phyloP scores from a whole-genome alignment of 2,888 invertebrate species.

The Cantharis nigra region DNA sequence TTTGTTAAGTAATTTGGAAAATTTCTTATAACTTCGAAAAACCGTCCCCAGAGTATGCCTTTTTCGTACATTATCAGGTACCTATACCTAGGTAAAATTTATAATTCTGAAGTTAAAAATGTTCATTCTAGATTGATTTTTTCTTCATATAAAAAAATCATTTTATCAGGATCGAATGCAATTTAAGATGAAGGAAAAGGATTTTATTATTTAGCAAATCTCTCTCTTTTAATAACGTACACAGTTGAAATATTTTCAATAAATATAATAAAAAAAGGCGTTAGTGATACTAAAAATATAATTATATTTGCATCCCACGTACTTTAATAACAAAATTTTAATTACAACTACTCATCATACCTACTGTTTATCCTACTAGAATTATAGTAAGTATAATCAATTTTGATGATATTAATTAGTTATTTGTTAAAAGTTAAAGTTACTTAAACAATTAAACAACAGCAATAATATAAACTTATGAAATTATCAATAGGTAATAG shows the following conservation, averaged over 20 bases:
- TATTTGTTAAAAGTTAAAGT: constrained; percentile 1
- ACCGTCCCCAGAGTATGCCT: no score
- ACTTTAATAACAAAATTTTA: constrained; percentile 4
- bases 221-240: background rate
- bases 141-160: no score
- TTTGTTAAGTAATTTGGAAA: no score
- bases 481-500: background rate
- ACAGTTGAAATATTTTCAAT: background rate
- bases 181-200: background rate
- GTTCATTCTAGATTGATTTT: no score
- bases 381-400: constrained; percentile 3
- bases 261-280: background rate
- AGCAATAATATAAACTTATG: background rate
- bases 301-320: constrained; percentile 2
- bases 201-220: background rate
- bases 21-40: no score
- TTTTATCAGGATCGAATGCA: background rate
- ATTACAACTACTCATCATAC: background rate
- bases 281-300: constrained; percentile 2
- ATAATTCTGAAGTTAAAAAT: no score
- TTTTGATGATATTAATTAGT: constrained; percentile 1
- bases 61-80: no score
- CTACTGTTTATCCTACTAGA: background rate
- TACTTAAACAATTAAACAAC: constrained; percentile 4
- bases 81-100: no score